phyloP scores from a whole-genome alignment of 2,888 invertebrate genomes.

The Eupithecia abbreviata region DNA sequence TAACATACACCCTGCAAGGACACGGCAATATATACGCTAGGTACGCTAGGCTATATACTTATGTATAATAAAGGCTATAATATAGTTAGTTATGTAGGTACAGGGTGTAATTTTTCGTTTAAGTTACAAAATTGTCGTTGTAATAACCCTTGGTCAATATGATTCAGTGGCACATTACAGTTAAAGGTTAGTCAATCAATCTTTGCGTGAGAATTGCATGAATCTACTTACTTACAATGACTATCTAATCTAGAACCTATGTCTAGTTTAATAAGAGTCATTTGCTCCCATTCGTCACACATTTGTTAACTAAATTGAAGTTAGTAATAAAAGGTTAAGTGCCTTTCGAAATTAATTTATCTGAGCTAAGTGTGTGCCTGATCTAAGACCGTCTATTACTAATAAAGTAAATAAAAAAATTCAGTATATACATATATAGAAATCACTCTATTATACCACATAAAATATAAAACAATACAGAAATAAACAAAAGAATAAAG shows the following conservation, averaged over 20 bases:
- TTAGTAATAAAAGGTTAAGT: not conserved
- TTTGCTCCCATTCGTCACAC: not conserved
- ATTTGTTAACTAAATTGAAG: not conserved
- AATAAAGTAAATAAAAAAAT: not conserved
- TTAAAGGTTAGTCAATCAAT: not conserved
- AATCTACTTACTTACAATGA: not conserved
- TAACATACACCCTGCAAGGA: no score
- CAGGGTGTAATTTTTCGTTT: not conserved
- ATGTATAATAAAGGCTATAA: no score
- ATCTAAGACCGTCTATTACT: not conserved
- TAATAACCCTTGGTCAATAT: not conserved
- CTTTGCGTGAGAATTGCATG: not conserved
- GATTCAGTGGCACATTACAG: not conserved
- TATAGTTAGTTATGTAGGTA: no score
- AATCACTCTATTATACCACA: no score
- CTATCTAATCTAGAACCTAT: not conserved
- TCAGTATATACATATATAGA: no score
- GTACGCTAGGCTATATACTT: no score
- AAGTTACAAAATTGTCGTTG: not conserved
- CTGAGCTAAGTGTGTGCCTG: not conserved
- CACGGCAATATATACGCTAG: no score
- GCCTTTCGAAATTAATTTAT: not conserved
- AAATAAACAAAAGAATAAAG: no score
- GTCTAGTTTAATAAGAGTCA: not conserved
- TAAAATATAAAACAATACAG: no score